Evolutionary conservation across 2,888 invertebrate species (phyloP).

Genomic region (Macrosoma leucophasiata): DNA sequence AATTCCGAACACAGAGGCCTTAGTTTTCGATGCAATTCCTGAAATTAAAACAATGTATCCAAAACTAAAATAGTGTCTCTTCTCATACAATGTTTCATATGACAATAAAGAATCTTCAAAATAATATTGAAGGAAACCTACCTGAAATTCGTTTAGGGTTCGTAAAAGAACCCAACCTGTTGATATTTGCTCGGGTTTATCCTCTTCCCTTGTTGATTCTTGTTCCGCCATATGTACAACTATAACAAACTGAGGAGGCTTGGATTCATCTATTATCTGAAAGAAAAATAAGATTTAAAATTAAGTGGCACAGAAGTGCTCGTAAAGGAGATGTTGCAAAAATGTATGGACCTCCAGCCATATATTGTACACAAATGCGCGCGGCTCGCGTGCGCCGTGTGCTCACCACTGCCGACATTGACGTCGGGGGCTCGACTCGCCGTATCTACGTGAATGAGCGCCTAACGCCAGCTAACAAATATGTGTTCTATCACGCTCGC

Average conservation of each 20-base stretch:
- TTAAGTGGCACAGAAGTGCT: too few species aligned
- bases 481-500: too few species aligned
- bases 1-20: conserved; percentile 88
- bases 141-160: conserved; percentile 78
- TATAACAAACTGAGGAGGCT: conserved; percentile 83
- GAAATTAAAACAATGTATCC: conserved; percentile 66
- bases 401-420: too few species aligned
- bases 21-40: conserved; percentile 89
- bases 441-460: too few species aligned
- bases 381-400: too few species aligned
- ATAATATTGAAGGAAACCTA: conserved; percentile 27
- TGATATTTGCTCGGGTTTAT: conserved; percentile 65
- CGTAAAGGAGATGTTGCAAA: too few species aligned
- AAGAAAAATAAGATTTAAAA: too few species aligned
- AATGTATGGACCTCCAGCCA: too few species aligned
- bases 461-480: too few species aligned
- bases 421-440: too few species aligned
- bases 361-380: too few species aligned
- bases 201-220: conserved; percentile 68
- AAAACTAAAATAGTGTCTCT: not conserved
- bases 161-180: conserved; percentile 71
- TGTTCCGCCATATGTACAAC: conserved; percentile 85
- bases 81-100: not conserved
- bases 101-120: not conserved
- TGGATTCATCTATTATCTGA: conserved; percentile 78